Percentiles rank a stretch among this genome's conserved stretches.
Conservation (phyloP, 2,113 vertebrate genomes). For the Lathamus discolor region DNA sequence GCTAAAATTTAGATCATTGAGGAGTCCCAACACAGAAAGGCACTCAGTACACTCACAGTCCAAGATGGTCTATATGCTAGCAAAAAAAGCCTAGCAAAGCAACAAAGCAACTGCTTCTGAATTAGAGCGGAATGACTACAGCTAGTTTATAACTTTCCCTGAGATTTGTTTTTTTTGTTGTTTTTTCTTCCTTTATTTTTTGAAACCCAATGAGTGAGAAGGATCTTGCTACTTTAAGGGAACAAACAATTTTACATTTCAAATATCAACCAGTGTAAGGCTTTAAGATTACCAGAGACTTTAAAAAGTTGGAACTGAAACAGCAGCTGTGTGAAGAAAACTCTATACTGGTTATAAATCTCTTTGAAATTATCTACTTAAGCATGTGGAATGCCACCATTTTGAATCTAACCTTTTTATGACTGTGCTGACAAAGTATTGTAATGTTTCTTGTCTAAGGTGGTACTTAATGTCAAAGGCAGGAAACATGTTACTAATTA, state of each 20-base stretch:
- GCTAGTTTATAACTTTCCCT: background rate
- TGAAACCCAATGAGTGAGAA: background rate
- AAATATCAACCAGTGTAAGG: background rate
- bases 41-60: background rate
- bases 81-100: background rate
- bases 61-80: background rate
- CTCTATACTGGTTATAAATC: background rate
- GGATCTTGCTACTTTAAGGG: background rate
- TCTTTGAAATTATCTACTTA: background rate
- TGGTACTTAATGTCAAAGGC: background rate
- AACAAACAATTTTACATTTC: background rate
- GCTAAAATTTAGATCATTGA: background rate
- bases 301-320: background rate
- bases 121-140: background rate
- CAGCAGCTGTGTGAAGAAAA: background rate
- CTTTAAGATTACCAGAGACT: background rate
- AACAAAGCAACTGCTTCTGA: background rate
- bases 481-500: background rate
- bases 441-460: background rate
- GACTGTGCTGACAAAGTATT: background rate
- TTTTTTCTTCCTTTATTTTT: background rate
- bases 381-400: background rate
- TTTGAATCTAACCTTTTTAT: background rate
- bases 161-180: background rate
- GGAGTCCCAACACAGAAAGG: background rate